A percentile compares a stretch with the other conserved stretches of the same genome.
phyloP scores from a whole-genome alignment of 2,888 invertebrate species.

The Ellobium chinense region DNA sequence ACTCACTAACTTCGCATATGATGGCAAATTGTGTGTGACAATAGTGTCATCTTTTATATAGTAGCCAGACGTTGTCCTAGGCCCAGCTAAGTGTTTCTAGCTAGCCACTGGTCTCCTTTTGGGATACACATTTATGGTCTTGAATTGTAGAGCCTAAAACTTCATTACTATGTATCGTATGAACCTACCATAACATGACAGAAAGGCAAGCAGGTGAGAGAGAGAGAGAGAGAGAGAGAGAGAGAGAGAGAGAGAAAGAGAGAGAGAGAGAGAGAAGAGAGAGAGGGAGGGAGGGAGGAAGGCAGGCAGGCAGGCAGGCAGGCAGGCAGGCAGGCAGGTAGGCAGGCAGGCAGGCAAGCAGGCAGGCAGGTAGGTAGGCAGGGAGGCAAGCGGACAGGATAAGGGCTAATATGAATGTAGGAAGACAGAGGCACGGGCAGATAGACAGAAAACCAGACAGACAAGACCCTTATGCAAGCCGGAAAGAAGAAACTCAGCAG shows the following conservation, averaged over 20 bases:
- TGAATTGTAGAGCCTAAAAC: too few species aligned
- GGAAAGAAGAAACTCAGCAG: too few species aligned
- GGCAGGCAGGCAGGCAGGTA: background rate
- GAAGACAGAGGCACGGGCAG: background rate
- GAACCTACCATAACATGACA: too few species aligned
- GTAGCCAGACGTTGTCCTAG: too few species aligned
- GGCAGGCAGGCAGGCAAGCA: background rate
- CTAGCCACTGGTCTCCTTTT: too few species aligned
- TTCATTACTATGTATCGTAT: too few species aligned
- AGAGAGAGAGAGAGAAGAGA: constrained; percentile 4
- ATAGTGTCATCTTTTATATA: too few species aligned
- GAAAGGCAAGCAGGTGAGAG: background rate
- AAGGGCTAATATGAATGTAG: background rate
- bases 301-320: background rate
- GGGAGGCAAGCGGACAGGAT: background rate
- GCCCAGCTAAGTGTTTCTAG: too few species aligned
- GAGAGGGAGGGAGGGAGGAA: background rate
- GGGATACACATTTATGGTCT: too few species aligned
- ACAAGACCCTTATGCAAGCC: too few species aligned
- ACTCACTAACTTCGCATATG: too few species aligned
- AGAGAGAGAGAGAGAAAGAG: background rate
- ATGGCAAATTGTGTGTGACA: too few species aligned
- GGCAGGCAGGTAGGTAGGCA: background rate
- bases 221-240: background rate
- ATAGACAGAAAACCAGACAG: background rate